A percentile compares a stretch with the other conserved stretches of the same genome.
These are phyloP conservation scores for Cyclargus thomasi DNA, from an alignment of 1,140 invertebrate species.

Conservation along the genomic window DNA sequence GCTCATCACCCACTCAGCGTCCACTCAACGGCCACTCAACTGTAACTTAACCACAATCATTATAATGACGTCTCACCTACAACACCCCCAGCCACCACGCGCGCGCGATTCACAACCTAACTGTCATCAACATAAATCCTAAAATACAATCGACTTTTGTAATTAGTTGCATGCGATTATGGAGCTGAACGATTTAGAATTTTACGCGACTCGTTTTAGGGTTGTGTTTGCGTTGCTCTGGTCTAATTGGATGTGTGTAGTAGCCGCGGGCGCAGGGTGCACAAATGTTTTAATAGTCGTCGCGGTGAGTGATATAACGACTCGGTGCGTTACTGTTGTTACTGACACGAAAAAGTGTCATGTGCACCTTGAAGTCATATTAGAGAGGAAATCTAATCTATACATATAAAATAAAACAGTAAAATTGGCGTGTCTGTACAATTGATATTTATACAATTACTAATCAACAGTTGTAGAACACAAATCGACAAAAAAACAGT, in stretches of 20 bases:
- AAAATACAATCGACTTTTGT: not conserved
- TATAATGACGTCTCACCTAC: conserved; percentile 4
- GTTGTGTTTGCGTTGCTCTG: not conserved
- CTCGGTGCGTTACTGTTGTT: not conserved
- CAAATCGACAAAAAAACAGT: too few species aligned
- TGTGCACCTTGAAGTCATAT: too few species aligned
- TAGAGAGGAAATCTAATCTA: too few species aligned
- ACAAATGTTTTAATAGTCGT: not conserved
- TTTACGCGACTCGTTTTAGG: not conserved
- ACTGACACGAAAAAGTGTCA: too few species aligned
- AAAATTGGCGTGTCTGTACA: too few species aligned
- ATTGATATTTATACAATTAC: too few species aligned
- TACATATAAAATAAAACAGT: too few species aligned
- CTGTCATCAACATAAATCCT: not conserved
- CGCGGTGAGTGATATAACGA: not conserved
- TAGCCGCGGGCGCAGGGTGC: not conserved
- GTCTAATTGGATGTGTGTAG: not conserved
- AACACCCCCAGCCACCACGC: not conserved
- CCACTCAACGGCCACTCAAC: not conserved
- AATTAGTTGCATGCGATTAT: not conserved
- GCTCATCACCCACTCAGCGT: too few species aligned
- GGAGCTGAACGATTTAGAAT: not conserved
- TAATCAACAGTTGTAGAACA: too few species aligned
- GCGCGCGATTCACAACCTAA: not conserved
- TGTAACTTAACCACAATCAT: conserved; percentile 3